Evolutionary conservation across 2,888 invertebrate genomes (phyloP).

Genomic region (Reticulitermes lucifugus): DNA sequence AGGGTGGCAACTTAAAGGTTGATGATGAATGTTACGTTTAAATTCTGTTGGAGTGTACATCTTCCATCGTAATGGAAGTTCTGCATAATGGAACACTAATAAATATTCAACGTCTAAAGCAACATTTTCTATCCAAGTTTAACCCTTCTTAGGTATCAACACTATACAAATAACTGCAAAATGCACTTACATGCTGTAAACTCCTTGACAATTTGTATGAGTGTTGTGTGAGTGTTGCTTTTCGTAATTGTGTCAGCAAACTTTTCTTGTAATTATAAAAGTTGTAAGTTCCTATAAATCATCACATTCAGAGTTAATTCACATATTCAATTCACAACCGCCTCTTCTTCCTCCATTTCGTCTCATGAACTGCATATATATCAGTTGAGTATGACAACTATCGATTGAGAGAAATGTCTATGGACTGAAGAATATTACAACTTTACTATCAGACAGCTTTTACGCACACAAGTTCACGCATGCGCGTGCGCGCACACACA

Average conservation of each 20-base stretch:
- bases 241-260: conserved; percentile 20
- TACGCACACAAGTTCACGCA: not conserved
- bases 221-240: conserved; percentile 26
- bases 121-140: not conserved
- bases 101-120: not conserved
- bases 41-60: no score
- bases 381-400: not conserved
- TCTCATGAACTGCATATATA: not conserved
- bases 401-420: not conserved
- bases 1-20: no score
- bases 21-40: no score
- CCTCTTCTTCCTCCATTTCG: not conserved
- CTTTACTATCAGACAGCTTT: not conserved
- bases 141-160: not conserved
- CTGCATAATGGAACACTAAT: no score
- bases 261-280: conserved; percentile 23
- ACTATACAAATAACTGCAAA: not conserved
- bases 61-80: no score
- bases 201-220: conserved; percentile 30
- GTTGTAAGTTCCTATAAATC: not conserved
- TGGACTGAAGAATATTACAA: not conserved
- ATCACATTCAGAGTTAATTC: not conserved
- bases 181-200: conserved; percentile 34
- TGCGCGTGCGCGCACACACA: no score
- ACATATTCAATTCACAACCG: not conserved